These are phyloP conservation scores for Hydrozoanthus tunicans DNA, from an alignment of 64 coral and sea anemone species.

Conservation along the genomic window DNA sequence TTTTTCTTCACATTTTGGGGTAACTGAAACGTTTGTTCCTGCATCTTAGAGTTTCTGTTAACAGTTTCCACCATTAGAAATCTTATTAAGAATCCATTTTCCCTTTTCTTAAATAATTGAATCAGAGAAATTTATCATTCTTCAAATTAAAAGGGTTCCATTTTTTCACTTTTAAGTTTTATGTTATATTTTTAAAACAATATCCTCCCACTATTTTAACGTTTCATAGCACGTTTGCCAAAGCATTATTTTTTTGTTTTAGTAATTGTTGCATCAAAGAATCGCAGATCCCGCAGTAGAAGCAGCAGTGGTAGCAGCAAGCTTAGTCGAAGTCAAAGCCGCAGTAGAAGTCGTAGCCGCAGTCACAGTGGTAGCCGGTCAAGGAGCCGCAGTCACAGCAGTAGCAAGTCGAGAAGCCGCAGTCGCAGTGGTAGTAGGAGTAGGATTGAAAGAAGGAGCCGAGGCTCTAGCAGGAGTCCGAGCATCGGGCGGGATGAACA, in stretches of 20 bases:
- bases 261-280: conserved; percentile 18
- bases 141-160: too few relatives aligned
- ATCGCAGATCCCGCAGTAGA: conserved; percentile 55
- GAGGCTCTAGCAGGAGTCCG: conserved; percentile 42
- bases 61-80: too few relatives aligned
- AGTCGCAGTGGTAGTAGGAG: conserved; percentile 13
- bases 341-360: conserved; percentile 29
- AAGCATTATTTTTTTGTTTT: neutral
- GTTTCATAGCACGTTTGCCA: neutral
- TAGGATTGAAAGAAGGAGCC: conserved; percentile 56
- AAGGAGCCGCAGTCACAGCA: neutral
- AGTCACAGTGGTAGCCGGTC: conserved; percentile 7
- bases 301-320: conserved; percentile 16
- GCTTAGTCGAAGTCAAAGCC: conserved; percentile 7
- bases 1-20: too few relatives aligned
- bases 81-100: too few relatives aligned
- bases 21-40: too few relatives aligned
- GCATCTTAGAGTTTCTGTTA: too few relatives aligned
- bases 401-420: neutral
- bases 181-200: neutral
- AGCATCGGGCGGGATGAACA: conserved; percentile 23
- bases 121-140: too few relatives aligned
- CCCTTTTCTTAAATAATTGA: too few relatives aligned
- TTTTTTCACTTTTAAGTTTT: neutral
- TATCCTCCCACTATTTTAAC: neutral